These are phyloP conservation scores for Lasiommata megera DNA, from an alignment of 2,888 invertebrate species.

Conservation along the genomic window DNA sequence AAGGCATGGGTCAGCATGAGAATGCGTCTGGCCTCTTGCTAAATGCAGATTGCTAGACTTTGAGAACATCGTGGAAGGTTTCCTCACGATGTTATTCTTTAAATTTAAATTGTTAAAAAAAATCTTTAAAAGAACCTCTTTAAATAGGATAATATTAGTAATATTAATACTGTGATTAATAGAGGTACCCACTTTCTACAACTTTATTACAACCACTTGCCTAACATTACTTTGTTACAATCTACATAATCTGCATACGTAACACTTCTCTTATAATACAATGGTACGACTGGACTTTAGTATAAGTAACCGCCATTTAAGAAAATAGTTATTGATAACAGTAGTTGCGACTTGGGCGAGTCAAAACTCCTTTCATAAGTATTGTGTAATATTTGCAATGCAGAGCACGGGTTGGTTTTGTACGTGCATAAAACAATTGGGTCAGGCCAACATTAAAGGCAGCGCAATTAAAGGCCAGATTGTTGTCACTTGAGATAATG, in stretches of 20 bases:
- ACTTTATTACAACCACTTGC: neutral
- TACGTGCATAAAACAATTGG: constrained; percentile 13
- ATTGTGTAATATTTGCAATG: constrained; percentile 16
- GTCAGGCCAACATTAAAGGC: constrained; percentile 14
- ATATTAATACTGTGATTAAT: no score
- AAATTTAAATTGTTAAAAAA: no score
- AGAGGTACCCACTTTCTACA: neutral
- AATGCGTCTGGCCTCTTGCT: no score
- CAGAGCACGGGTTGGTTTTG: constrained; percentile 13
- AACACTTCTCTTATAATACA: neutral
- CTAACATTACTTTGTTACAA: neutral
- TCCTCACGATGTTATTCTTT: no score
- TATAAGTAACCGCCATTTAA: constrained; percentile 10
- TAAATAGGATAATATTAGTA: no score
- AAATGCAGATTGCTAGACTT: no score
- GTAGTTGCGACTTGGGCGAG: constrained; percentile 1
- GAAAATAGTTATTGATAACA: constrained; percentile 13
- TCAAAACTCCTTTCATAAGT: constrained; percentile 16
- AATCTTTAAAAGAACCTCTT: no score
- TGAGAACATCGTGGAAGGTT: no score
- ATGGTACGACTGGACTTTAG: neutral
- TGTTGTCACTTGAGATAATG: constrained; percentile 8
- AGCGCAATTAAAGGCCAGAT: constrained; percentile 17
- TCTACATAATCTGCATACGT: constrained; percentile 9
- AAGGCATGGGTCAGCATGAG: no score